Conservation (phyloP, 2,113 vertebrate genomes). For the Spea bombifrons region DNA sequence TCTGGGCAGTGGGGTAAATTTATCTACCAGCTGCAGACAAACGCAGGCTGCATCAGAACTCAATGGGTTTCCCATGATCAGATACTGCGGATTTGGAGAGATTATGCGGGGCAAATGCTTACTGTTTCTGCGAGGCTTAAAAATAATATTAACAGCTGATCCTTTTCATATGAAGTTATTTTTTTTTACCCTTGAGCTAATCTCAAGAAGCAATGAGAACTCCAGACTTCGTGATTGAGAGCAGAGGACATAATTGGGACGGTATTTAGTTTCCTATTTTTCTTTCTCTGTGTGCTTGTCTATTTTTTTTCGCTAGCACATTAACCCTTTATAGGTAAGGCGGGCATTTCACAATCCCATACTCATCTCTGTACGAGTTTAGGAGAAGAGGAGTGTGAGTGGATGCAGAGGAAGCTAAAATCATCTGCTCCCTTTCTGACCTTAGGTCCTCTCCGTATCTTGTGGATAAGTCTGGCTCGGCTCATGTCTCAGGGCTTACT, state of each 20-base stretch:
- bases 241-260: background rate
- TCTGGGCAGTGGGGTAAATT: background rate
- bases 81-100: conserved; percentile 3
- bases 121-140: conserved; percentile 1
- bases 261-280: background rate
- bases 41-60: background rate
- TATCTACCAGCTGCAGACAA: background rate
- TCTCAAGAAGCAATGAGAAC: conserved; percentile 16
- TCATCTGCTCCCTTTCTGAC: no score
- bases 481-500: no score
- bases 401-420: no score
- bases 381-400: no score
- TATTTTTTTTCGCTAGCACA: background rate
- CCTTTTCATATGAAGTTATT: background rate
- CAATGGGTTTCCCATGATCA: background rate
- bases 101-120: background rate
- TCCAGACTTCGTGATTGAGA: background rate
- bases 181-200: conserved; percentile 8
- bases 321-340: no score
- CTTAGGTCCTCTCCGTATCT: no score
- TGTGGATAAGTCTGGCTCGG: no score
- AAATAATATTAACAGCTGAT: conserved; percentile 6
- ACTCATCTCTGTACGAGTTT: no score
- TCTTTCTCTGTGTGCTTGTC: background rate
- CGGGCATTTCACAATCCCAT: no score